Evolutionary conservation across 2,888 invertebrate species (phyloP), one percentile per base, ranked within the genome.

Genomic region (Drosophila paramelanica): DNA sequence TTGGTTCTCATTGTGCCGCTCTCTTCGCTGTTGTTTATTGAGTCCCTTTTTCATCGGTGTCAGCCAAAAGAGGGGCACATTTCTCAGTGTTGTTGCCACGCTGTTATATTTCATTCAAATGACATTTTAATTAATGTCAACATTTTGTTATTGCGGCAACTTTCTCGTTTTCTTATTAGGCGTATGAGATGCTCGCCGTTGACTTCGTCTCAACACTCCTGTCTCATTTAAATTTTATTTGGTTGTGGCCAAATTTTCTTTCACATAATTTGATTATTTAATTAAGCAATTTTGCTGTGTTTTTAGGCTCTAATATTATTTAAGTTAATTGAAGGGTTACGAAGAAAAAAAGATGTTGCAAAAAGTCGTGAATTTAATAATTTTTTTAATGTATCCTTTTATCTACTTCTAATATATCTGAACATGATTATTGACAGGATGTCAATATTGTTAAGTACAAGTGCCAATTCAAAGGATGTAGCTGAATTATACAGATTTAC

Each of bases 41-140:
- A 72, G 89, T 81, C 89, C 72, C 68, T 88, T 89, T 77, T 64
- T 49, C 36, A 45, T 31, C 49, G 47, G 58, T 61, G 66, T 57
- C 67, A 50, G 67, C 61, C 62, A 51, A 81, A 72, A 78, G 81
- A 81, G 69, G 65, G 66, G 67, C 62, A 67, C 79, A 82, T 89
- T 89, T 80, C 67, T 77, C 69, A 86, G 71, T 53, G 50, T 51
- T 79, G 76, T 60, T 38, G 77, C 49, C 61, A 23, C 56, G 55
- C 62, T 83, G 79, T 85, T 86, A 70, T 86, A 78, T 83, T 86
- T 85, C 84, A 85, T 83, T 86, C 78, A 79, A 86, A 86, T 87
- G 87, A 83, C 85, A 86, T 86, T 86, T 86, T 87, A 87, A 87
- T 87, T 87, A 88, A 88, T 88, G 88, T 88, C 86, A 86, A 84